phyloP scores from a whole-genome alignment of 2,888 invertebrate genomes.

The Cheilosia urbana region DNA sequence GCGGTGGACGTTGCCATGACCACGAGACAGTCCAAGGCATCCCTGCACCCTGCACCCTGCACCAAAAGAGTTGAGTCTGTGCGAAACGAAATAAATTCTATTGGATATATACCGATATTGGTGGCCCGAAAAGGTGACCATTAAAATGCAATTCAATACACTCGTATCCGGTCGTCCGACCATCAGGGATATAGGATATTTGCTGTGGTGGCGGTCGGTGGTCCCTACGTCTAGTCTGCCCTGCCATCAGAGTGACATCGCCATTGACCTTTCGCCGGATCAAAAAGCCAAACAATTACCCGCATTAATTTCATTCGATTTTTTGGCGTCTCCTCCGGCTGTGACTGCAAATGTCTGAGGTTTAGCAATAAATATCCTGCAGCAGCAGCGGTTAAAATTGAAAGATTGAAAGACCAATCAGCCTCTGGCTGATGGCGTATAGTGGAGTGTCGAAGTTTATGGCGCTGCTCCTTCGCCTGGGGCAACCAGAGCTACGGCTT shows the following conservation, averaged over 20 bases:
- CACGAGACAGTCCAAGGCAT: neutral
- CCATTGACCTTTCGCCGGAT: slow-evolving; percentile 63
- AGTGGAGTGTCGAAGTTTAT: slow-evolving; percentile 17
- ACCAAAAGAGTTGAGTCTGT: slow-evolving; percentile 11
- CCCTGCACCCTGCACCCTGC: too few species aligned
- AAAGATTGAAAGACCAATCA: slow-evolving; percentile 19
- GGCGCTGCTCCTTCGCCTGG: slow-evolving; percentile 19
- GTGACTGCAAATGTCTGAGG: slow-evolving; percentile 64
- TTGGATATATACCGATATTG: neutral
- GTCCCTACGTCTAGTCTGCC: slow-evolving; percentile 5
- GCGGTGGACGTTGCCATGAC: slow-evolving; percentile 4
- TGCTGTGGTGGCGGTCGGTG: slow-evolving; percentile 62
- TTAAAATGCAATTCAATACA: slow-evolving; percentile 63
- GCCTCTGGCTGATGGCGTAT: neutral
- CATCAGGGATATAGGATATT: slow-evolving; percentile 48
- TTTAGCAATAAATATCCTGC: slow-evolving; percentile 73
- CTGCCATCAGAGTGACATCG: slow-evolving; percentile 54
- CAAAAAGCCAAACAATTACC: slow-evolving; percentile 71
- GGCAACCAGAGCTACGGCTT: slow-evolving; percentile 7
- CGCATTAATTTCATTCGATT: slow-evolving; percentile 76
- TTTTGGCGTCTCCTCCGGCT: slow-evolving; percentile 33
- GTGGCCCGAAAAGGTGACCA: slow-evolving; percentile 54
- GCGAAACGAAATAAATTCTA: slow-evolving; percentile 8
- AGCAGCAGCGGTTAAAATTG: slow-evolving; percentile 25
- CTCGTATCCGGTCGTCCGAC: neutral